Evolutionary conservation across 2,888 invertebrate genomes (phyloP).

Genomic region (Polydesmus complanatus): DNA sequence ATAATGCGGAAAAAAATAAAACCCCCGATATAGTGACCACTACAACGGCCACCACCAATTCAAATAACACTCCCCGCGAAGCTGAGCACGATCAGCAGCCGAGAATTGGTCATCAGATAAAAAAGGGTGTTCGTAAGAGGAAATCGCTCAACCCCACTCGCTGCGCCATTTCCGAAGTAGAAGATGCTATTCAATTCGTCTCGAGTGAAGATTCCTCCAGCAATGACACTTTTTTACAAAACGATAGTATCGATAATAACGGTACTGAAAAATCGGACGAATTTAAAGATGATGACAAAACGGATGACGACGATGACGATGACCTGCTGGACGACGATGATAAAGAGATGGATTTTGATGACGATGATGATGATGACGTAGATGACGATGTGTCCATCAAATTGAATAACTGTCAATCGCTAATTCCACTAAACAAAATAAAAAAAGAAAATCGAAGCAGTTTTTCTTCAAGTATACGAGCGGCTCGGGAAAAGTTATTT

Average conservation of each 20-base stretch:
- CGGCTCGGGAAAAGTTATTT: background rate
- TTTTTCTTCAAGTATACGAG: background rate
- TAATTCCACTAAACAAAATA: constrained; percentile 2
- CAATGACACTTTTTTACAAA: constrained; percentile 39
- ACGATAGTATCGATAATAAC: constrained; percentile 28
- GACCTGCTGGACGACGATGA: constrained; percentile 23
- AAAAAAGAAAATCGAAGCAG: constrained; percentile 6
- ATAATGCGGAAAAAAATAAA: no score
- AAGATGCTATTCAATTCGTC: constrained; percentile 35
- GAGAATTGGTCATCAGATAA: constrained; percentile 19
- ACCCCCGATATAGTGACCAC: no score
- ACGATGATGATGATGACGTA: constrained; percentile 19
- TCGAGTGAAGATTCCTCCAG: constrained; percentile 46
- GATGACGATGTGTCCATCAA: constrained; percentile 17
- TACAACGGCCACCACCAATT: no score
- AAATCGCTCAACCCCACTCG: constrained; percentile 79
- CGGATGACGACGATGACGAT: constrained; percentile 25
- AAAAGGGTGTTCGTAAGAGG: constrained; percentile 61
- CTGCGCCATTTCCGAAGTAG: constrained; percentile 40
- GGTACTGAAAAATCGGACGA: constrained; percentile 23
- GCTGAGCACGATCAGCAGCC: constrained; percentile 42
- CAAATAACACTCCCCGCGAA: no score
- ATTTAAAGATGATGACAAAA: constrained; percentile 22
- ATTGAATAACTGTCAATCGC: constrained; percentile 15
- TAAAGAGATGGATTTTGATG: constrained; percentile 22